Percentiles rank a stretch among this genome's conserved stretches.
These are phyloP conservation scores for Myotis planiceps DNA, from an alignment of 2,797 vertebrate species.

Conservation along the genomic window DNA sequence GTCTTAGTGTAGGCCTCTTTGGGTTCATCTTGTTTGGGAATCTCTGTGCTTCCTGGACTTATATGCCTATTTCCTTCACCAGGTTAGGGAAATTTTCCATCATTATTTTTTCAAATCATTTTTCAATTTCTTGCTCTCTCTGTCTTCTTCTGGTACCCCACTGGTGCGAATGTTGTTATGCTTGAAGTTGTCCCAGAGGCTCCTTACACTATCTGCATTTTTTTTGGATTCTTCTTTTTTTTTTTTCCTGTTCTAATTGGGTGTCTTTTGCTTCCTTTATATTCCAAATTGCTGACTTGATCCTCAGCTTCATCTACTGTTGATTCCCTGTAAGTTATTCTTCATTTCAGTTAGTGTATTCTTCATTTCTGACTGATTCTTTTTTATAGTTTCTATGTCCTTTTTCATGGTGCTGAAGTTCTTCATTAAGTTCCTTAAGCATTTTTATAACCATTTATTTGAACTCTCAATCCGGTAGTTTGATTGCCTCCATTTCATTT, in stretches of 20 bases:
- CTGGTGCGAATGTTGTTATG: not conserved
- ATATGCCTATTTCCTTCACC: not conserved
- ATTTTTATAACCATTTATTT: no score
- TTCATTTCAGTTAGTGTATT: no score
- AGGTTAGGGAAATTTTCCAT: not conserved
- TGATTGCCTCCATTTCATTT: no score
- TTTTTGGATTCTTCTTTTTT: no score
- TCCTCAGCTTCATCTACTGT: no score
- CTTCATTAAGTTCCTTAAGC: no score
- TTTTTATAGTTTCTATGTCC: no score
- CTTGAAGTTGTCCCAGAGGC: not conserved
- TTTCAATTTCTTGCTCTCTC: not conserved
- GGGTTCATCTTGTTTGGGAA: not conserved
- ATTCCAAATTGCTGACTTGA: no score
- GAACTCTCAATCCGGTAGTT: no score
- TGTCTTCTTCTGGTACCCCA: not conserved
- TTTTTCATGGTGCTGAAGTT: no score
- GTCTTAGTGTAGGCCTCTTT: not conserved
- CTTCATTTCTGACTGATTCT: no score
- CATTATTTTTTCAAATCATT: not conserved
- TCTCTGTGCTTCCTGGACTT: not conserved
- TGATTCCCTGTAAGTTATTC: no score
- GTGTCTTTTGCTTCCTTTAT: not conserved
- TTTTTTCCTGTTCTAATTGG: not conserved
- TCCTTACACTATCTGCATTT: not conserved